A percentile compares a stretch with the other conserved stretches of the same genome.
Conservation (phyloP, 2,797 vertebrate genomes). For the Xiphorhynchus erythropygius region DNA sequence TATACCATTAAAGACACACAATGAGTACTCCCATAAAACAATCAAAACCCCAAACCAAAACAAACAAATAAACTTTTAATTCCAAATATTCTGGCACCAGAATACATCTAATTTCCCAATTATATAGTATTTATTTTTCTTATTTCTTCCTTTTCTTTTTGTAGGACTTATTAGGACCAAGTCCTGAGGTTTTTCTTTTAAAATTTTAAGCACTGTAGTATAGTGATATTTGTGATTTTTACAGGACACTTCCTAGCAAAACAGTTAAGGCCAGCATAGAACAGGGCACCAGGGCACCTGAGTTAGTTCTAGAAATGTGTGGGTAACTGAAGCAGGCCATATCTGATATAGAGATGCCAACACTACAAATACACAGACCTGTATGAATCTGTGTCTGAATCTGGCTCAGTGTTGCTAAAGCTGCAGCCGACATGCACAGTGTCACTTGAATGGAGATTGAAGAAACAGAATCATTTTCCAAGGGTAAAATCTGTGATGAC, state of each 20-base stretch:
- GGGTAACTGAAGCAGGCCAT: neutral
- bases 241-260: neutral
- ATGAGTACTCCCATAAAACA: neutral
- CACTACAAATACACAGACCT: neutral
- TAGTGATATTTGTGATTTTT: neutral
- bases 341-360: rapidly evolving
- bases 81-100: neutral
- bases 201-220: neutral
- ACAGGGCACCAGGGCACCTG: neutral
- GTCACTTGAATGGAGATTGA: neutral
- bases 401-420: neutral
- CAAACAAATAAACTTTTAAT: neutral
- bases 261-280: neutral
- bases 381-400: neutral
- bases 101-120: neutral
- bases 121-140: neutral
- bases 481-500: neutral
- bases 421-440: neutral
- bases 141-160: neutral
- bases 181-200: neutral
- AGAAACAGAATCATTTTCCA: neutral
- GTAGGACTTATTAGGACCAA: rapidly evolving
- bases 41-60: neutral
- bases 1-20: neutral
- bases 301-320: neutral